Evolutionary conservation across 2,797 vertebrate species (phyloP).

Genomic region (Eremophila alpestris): DNA sequence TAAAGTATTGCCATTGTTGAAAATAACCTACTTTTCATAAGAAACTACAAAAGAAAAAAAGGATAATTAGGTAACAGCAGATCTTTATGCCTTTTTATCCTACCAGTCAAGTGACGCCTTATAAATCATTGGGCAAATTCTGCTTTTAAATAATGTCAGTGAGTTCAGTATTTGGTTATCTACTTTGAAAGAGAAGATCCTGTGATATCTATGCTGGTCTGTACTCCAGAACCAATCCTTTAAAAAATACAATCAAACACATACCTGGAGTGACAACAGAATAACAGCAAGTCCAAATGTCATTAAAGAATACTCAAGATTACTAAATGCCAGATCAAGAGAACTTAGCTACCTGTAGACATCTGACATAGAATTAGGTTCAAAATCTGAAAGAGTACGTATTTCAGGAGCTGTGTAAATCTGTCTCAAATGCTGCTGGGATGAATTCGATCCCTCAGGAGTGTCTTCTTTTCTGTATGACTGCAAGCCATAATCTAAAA

Average conservation of each 20-base stretch:
- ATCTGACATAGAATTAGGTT: slow-evolving; percentile 79
- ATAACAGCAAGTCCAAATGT: not conserved
- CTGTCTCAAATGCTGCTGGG: slow-evolving; percentile 75
- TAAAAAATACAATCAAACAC: not conserved
- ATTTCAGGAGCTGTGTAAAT: slow-evolving; percentile 83
- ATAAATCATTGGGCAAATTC: not conserved
- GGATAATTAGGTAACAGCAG: not conserved
- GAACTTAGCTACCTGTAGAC: slow-evolving; percentile 79
- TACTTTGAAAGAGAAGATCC: not conserved
- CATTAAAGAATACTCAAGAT: not conserved
- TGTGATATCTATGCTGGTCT: not conserved
- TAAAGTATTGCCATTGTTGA: not conserved
- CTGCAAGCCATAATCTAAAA: slow-evolving; percentile 82
- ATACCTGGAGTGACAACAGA: not conserved
- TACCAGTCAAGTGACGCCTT: not conserved
- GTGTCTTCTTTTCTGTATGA: slow-evolving; percentile 79
- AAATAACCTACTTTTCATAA: not conserved
- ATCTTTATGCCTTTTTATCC: not conserved
- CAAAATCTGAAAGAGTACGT: slow-evolving; percentile 60
- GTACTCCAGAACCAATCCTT: not conserved
- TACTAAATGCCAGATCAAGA: not conserved
- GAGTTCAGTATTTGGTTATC: not conserved
- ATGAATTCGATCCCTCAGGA: slow-evolving; percentile 64
- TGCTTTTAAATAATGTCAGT: not conserved
- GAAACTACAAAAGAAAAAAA: not conserved